Evolutionary conservation across 2,888 invertebrate genomes (phyloP).

Genomic region (Leucophenga montana): DNA sequence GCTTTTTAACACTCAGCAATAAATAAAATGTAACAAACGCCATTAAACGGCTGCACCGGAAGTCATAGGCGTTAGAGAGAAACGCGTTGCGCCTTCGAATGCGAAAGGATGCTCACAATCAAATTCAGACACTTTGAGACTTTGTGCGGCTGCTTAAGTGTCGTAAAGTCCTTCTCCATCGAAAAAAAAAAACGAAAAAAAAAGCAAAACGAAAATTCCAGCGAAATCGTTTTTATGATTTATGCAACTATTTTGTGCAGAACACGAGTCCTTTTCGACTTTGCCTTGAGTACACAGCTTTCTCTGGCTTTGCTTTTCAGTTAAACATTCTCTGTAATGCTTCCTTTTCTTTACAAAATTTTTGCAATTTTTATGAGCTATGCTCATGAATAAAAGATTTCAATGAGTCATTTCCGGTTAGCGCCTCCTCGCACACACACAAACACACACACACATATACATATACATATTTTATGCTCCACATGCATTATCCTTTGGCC

Average conservation of each 20-base stretch:
- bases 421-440: not conserved
- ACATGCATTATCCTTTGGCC: conserved; percentile 66
- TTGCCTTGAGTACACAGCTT: conserved; percentile 7
- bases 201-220: conserved; percentile 10
- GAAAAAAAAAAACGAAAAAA: conserved; percentile 28
- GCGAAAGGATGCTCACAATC: conserved; percentile 53
- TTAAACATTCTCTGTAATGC: not conserved
- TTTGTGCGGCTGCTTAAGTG: conserved; percentile 58
- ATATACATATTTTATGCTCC: conserved; percentile 33
- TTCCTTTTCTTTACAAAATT: conserved; percentile 42
- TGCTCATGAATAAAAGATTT: conserved; percentile 65
- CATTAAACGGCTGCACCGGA: no score
- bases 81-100: not conserved
- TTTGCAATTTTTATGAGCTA: conserved; percentile 62
- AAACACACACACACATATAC: conserved; percentile 1
- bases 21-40: conserved; percentile 19
- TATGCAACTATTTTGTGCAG: conserved; percentile 67
- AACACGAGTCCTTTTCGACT: not conserved
- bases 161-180: conserved; percentile 62
- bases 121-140: conserved; percentile 64
- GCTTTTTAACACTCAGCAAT: not conserved
- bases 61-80: no score
- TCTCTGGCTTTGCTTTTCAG: conserved; percentile 31
- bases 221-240: conserved; percentile 56
- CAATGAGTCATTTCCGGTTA: conserved; percentile 43